phyloP scores from a whole-genome alignment of 2,797 vertebrate species.

The Adrianichthys oophorus region DNA sequence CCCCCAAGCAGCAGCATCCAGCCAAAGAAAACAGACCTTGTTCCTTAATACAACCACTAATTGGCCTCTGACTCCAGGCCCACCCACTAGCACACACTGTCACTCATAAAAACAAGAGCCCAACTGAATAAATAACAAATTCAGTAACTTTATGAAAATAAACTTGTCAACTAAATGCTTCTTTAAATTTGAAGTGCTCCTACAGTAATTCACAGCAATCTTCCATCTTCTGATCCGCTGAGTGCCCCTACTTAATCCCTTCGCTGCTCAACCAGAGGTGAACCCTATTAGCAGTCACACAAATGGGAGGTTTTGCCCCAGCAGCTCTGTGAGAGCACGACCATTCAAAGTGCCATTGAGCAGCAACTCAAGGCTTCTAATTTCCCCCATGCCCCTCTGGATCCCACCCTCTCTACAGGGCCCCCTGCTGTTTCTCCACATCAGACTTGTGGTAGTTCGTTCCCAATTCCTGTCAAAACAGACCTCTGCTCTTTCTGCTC shows the following conservation, averaged over 20 bases:
- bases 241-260: constrained; percentile 65
- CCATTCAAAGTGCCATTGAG: constrained; percentile 52
- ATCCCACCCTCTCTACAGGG: constrained; percentile 41
- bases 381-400: constrained; percentile 1
- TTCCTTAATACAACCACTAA: constrained; percentile 59
- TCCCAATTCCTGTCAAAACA: constrained; percentile 74
- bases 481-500: constrained; percentile 34
- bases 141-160: constrained; percentile 30
- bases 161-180: constrained; percentile 9
- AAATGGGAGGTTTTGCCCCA: constrained; percentile 59
- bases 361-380: constrained; percentile 44
- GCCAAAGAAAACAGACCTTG: constrained; percentile 65
- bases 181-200: constrained; percentile 43
- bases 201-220: constrained; percentile 62
- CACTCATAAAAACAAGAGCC: constrained; percentile 15
- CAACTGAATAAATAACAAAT: constrained; percentile 38
- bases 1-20: constrained; percentile 47
- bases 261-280: constrained; percentile 64
- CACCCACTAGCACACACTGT: constrained; percentile 17
- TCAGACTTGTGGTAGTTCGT: constrained; percentile 60
- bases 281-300: constrained; percentile 68
- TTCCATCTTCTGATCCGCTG: constrained; percentile 54
- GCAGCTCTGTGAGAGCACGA: constrained; percentile 28
- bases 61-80: constrained; percentile 58
- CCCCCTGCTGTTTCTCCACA: constrained; percentile 50